Conservation (phyloP, 2,888 invertebrate species). For the Dromius quadrimaculatus region DNA sequence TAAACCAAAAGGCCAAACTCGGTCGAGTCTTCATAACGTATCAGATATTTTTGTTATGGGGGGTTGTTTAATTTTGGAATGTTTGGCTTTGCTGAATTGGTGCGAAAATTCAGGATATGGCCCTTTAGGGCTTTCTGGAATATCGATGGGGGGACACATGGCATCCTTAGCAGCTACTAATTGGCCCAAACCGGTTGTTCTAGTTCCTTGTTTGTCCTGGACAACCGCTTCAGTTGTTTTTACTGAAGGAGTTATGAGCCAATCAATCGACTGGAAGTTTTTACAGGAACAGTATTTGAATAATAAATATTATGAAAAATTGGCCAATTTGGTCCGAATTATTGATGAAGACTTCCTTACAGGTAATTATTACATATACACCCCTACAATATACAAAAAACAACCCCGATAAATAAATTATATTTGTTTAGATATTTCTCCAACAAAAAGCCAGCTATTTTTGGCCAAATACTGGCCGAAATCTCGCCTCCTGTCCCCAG, state of each 20-base stretch:
- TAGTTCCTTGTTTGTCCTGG: slow-evolving; percentile 97
- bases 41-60: slow-evolving; percentile 99
- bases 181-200: slow-evolving; percentile 93
- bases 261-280: slow-evolving; percentile 93
- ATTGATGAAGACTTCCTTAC: slow-evolving; percentile 69
- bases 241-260: slow-evolving; percentile 94
- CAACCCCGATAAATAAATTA: too few species aligned
- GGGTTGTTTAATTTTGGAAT: slow-evolving; percentile 94
- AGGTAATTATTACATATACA: too few species aligned
- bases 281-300: slow-evolving; percentile 89
- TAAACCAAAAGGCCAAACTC: slow-evolving; percentile 88
- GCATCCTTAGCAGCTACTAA: slow-evolving; percentile 96
- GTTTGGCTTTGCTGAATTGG: slow-evolving; percentile 93
- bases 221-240: slow-evolving; percentile 97
- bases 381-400: too few species aligned
- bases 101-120: slow-evolving; percentile 91
- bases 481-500: neutral
- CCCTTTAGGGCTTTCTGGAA: slow-evolving; percentile 93
- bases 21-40: slow-evolving; percentile 93
- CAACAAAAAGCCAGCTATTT: too few species aligned
- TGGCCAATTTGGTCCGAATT: slow-evolving; percentile 88
- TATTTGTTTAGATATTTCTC: too few species aligned
- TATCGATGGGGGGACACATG: slow-evolving; percentile 99
- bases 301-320: slow-evolving; percentile 83
- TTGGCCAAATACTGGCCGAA: too few species aligned